Percentiles rank a stretch among this genome's conserved stretches.
Conservation (phyloP, 2,888 invertebrate species). For the Trissonchulus sp. region DNA sequence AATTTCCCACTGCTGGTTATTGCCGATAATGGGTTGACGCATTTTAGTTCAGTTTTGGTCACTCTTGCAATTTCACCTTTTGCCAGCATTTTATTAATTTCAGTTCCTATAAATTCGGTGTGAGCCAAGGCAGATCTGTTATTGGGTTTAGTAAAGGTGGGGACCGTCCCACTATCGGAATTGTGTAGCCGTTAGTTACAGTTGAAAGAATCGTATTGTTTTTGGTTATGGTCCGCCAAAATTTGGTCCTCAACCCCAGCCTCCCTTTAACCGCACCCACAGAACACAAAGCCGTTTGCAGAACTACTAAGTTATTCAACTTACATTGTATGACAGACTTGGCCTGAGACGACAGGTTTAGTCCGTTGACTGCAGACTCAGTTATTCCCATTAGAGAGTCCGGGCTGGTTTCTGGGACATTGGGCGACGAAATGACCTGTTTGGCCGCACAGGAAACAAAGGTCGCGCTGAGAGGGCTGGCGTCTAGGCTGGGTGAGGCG, state of each 20-base stretch:
- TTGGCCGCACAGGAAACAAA: constrained; percentile 10
- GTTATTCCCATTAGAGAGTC: background rate
- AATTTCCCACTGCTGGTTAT: background rate
- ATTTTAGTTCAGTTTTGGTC: background rate
- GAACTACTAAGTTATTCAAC: background rate
- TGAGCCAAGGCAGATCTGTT: constrained; percentile 1
- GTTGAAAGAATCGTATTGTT: background rate
- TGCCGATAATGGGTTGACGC: background rate
- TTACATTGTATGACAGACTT: background rate
- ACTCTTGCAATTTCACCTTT: background rate
- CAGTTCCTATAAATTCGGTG: background rate
- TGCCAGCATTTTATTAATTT: background rate
- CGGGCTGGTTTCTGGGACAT: background rate
- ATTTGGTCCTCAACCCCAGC: background rate
- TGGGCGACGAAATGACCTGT: constrained; percentile 6
- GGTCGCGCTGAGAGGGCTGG: background rate
- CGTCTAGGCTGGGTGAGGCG: background rate
- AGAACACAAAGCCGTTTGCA: background rate
- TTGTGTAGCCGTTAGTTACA: background rate
- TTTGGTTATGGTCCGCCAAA: background rate
- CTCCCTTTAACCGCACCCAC: constrained; percentile 6
- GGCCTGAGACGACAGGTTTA: background rate
- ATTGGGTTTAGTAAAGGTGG: background rate
- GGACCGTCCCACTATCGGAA: background rate
- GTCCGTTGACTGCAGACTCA: background rate